Percentiles rank a stretch among this genome's conserved stretches.
Evolutionary conservation across 2,113 vertebrate genomes (phyloP).

Genomic region (Nanorana parkeri): DNA sequence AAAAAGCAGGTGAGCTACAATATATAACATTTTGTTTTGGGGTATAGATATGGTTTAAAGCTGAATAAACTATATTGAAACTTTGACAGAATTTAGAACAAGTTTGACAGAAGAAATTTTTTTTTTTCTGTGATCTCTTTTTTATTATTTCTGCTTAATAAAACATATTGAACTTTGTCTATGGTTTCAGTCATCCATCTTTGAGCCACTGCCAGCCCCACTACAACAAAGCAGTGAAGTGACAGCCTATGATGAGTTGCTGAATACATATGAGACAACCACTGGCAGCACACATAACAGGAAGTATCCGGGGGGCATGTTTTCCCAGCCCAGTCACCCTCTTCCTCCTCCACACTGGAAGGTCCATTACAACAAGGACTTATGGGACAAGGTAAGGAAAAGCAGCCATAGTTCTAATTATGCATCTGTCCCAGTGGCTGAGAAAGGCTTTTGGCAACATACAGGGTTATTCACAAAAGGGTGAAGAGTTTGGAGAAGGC

Average conservation of each 20-base stretch:
- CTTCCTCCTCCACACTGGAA: constrained; percentile 43
- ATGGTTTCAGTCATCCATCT: constrained; percentile 51
- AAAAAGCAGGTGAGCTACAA: background rate
- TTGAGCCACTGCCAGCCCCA: constrained; percentile 56
- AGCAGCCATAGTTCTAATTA: background rate
- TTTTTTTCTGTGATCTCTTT: background rate
- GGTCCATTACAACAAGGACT: constrained; percentile 64
- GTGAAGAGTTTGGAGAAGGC: no score
- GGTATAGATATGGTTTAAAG: no score
- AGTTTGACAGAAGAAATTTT: no score
- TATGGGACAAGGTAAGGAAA: constrained; percentile 66
- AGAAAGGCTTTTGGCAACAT: no score
- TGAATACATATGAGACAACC: constrained; percentile 65
- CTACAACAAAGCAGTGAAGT: constrained; percentile 9
- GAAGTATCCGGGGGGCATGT: constrained; percentile 59
- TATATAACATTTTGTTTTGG: background rate
- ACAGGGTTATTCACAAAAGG: no score
- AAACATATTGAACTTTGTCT: background rate
- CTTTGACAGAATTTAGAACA: no score
- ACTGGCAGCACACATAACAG: constrained; percentile 37
- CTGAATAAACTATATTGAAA: no score
- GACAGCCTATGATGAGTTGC: constrained; percentile 63
- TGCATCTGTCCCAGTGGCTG: background rate
- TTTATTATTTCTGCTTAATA: background rate
- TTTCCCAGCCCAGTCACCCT: constrained; percentile 59